Conservation (phyloP, 2,113 vertebrate genomes). For the Sturnus vulgaris region DNA sequence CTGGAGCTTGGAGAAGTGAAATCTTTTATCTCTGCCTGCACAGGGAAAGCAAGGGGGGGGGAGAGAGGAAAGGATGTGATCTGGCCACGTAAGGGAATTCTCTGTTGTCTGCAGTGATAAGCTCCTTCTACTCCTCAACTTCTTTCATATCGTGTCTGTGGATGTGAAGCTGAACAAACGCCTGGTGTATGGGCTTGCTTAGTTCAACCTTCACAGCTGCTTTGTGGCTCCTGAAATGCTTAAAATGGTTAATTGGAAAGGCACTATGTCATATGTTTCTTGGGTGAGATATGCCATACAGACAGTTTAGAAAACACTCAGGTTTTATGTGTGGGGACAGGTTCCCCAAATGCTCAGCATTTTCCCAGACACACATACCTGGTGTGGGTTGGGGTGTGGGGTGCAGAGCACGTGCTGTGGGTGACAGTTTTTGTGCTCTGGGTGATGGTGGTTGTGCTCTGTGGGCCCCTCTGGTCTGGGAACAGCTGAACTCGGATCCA, state of each 20-base stretch:
- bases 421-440: not conserved
- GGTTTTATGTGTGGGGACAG: not conserved
- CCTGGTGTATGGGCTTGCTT: not conserved
- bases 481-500: not conserved
- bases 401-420: not conserved
- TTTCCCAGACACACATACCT: not conserved
- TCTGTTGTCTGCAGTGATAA: not conserved
- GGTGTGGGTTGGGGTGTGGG: accelerated
- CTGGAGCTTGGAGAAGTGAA: not conserved
- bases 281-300: not conserved
- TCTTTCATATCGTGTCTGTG: not conserved
- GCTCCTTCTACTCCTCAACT: not conserved
- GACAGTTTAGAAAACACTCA: not conserved
- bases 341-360: not conserved
- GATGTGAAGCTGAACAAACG: not conserved
- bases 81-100: not conserved
- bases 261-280: not conserved
- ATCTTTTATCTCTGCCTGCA: not conserved
- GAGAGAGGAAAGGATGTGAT: not conserved
- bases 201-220: not conserved
- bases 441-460: not conserved
- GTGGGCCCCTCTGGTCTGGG: not conserved
- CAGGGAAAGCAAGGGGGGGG: not conserved
- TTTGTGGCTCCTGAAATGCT: not conserved
- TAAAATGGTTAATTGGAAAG: not conserved